Evolutionary conservation across 2,113 vertebrate genomes (phyloP).

Genomic region (Notarius quadriscutis): DNA sequence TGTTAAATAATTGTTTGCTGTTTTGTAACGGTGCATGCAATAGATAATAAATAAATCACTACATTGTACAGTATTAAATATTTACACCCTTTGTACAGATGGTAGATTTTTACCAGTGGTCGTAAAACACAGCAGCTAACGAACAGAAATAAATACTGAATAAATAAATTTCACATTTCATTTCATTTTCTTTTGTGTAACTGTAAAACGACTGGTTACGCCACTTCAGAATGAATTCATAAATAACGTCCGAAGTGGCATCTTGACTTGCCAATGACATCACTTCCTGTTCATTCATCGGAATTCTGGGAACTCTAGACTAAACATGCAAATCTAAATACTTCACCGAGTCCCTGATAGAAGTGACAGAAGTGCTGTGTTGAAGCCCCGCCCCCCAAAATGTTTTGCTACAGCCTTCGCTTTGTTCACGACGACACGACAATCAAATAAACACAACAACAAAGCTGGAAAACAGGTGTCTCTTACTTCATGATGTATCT

Average conservation of each 20-base stretch:
- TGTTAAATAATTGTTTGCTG: slow-evolving; percentile 77
- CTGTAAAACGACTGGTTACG: slow-evolving; percentile 29
- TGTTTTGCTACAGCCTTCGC: slow-evolving; percentile 29
- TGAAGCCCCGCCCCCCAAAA: slow-evolving; percentile 17
- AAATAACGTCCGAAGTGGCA: slow-evolving; percentile 11
- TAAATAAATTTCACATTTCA: slow-evolving; percentile 18
- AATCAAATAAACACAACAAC: slow-evolving; percentile 17
- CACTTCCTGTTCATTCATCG: background rate
- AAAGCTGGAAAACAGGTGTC: background rate
- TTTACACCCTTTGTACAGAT: slow-evolving; percentile 88
- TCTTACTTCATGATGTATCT: background rate
- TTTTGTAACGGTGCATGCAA: slow-evolving; percentile 88
- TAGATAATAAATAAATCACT: slow-evolving; percentile 83
- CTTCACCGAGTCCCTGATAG: slow-evolving; percentile 16
- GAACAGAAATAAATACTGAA: slow-evolving; percentile 35
- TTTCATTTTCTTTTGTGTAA: slow-evolving; percentile 1
- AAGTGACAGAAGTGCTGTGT: slow-evolving; percentile 7
- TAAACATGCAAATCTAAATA: slow-evolving; percentile 25
- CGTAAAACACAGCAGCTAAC: slow-evolving; percentile 58
- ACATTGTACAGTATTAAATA: slow-evolving; percentile 83
- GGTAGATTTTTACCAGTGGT: slow-evolving; percentile 57
- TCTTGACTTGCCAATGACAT: slow-evolving; percentile 3
- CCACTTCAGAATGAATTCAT: slow-evolving; percentile 9
- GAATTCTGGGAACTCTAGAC: slow-evolving; percentile 23
- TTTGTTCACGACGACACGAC: slow-evolving; percentile 23